Evolutionary conservation across 2,888 invertebrate genomes (phyloP).

Genomic region (Dascillus cervinus): DNA sequence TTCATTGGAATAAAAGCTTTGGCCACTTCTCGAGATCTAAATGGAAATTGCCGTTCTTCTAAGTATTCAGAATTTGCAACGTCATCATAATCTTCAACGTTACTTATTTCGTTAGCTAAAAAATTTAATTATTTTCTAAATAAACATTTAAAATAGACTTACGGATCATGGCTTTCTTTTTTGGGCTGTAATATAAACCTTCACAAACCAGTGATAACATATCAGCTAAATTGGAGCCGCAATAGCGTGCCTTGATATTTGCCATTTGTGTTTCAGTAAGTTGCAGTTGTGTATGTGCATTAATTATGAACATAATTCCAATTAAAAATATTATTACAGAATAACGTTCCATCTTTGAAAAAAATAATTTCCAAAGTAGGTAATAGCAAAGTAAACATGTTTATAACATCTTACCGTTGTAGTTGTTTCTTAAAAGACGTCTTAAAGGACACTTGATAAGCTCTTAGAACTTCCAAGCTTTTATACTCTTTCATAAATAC

Average conservation of each 20-base stretch:
- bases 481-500: not conserved
- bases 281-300: conserved; percentile 4
- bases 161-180: conserved; percentile 8
- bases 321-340: no score
- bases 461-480: no score
- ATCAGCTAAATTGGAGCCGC: conserved; percentile 9
- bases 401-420: no score
- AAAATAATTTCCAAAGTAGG: conserved; percentile 3
- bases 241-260: conserved; percentile 8
- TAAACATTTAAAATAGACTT: conserved; percentile 5
- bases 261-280: conserved; percentile 9
- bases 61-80: conserved; percentile 3
- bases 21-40: conserved; percentile 7
- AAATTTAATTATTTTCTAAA: conserved; percentile 1
- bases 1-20: conserved; percentile 7
- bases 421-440: no score
- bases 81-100: conserved; percentile 9
- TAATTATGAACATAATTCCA: no score
- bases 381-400: no score
- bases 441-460: no score
- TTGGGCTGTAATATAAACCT: conserved; percentile 9
- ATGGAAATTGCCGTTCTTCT: conserved; percentile 8
- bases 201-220: conserved; percentile 10
- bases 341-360: not conserved
- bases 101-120: conserved; percentile 8